Evolutionary conservation across 2,797 vertebrate species (phyloP).

Genomic region (Chromis chromis): DNA sequence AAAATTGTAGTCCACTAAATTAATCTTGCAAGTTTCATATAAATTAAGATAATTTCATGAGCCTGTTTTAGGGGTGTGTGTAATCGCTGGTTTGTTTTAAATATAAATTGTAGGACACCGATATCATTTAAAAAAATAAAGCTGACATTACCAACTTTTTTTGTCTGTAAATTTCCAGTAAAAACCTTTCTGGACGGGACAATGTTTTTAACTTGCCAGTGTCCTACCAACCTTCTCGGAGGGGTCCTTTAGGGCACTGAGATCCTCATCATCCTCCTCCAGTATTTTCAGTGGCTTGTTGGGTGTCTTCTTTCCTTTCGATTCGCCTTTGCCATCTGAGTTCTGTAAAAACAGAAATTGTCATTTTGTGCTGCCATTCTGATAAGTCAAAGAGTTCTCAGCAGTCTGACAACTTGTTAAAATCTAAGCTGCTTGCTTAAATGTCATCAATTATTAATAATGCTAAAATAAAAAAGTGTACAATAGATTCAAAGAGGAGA

Average conservation of each 20-base stretch:
- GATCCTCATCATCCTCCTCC: slow-evolving; percentile 89
- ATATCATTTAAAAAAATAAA: too few relatives aligned
- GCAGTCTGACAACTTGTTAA: neutral
- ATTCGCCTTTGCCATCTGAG: slow-evolving; percentile 91
- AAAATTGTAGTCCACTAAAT: too few relatives aligned
- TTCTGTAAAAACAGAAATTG: slow-evolving; percentile 73
- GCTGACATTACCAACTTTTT: neutral
- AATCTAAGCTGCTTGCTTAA: neutral
- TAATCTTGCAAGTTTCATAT: too few relatives aligned
- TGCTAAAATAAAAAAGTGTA: neutral
- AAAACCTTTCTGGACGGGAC: neutral
- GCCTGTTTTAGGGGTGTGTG: neutral
- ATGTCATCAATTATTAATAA: neutral
- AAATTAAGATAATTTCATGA: too few relatives aligned
- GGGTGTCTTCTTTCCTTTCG: slow-evolving; percentile 82
- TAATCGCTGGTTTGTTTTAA: neutral
- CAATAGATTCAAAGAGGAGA: neutral
- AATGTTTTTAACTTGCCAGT: neutral
- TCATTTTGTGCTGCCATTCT: neutral
- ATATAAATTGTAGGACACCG: neutral
- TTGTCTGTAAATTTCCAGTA: neutral
- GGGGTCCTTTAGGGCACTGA: slow-evolving; percentile 92
- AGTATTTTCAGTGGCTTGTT: slow-evolving; percentile 88
- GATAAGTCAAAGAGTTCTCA: neutral
- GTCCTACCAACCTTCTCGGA: slow-evolving; percentile 94